These are phyloP conservation scores for Patella pellucida DNA, from an alignment of 2,888 invertebrate species.

Conservation along the genomic window DNA sequence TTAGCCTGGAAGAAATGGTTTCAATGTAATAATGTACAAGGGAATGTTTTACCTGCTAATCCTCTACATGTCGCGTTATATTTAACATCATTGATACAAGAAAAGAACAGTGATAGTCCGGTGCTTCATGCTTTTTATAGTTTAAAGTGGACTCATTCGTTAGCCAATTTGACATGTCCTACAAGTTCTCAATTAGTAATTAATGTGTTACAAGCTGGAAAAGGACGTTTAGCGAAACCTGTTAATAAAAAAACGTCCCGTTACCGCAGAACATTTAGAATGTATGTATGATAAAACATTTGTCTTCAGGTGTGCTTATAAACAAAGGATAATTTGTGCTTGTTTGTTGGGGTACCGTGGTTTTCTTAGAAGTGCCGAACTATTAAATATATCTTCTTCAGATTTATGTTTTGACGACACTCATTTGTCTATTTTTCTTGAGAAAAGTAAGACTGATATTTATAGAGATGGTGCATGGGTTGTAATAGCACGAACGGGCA, in stretches of 20 bases:
- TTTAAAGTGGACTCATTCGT: conserved; percentile 23
- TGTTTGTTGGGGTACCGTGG: conserved; percentile 18
- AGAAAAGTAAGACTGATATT: conserved; percentile 27
- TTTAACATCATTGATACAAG: conserved; percentile 17
- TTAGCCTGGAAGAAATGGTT: conserved; percentile 16
- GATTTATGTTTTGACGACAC: conserved; percentile 18
- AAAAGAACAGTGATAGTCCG: conserved; percentile 12
- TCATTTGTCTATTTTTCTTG: conserved; percentile 26
- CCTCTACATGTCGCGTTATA: conserved; percentile 18
- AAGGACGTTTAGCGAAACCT: not conserved
- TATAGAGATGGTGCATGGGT: conserved; percentile 30
- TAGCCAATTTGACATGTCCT: conserved; percentile 4
- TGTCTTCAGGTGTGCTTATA: conserved; percentile 10
- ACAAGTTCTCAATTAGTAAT: conserved; percentile 14
- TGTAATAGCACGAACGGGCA: conserved; percentile 19
- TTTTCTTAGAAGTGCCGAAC: conserved; percentile 21
- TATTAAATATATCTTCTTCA: conserved; percentile 22
- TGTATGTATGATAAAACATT: conserved; percentile 1
- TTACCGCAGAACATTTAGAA: not conserved
- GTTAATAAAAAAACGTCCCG: not conserved
- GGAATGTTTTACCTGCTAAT: conserved; percentile 19
- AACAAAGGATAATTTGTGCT: conserved; percentile 6
- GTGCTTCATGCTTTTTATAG: conserved; percentile 21
- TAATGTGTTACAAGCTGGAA: conserved; percentile 9
- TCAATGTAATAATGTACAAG: not conserved